Conservation (phyloP, 2,797 vertebrate species). For the Galaxias olidus region DNA sequence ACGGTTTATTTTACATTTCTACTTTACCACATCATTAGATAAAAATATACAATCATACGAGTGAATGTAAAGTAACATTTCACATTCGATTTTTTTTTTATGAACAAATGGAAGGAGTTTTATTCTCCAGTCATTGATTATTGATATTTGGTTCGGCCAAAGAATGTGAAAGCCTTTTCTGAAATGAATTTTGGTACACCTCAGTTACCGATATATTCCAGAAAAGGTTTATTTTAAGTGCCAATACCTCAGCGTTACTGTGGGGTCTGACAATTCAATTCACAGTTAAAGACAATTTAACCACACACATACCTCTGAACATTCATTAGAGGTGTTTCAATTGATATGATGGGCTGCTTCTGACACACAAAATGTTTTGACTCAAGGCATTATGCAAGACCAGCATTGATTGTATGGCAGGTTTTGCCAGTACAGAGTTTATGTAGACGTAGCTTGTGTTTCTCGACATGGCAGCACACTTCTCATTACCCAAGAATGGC, state of each 20-base stretch:
- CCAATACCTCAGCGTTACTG: slow-evolving; percentile 23
- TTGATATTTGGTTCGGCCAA: slow-evolving; percentile 27
- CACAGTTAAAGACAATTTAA: slow-evolving; percentile 18
- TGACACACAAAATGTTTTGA: slow-evolving; percentile 23
- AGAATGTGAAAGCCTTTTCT: slow-evolving; percentile 36
- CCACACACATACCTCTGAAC: background rate
- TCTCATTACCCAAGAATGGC: background rate
- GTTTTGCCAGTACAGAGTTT: slow-evolving; percentile 34
- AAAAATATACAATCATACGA: slow-evolving; percentile 29
- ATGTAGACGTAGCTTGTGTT: slow-evolving; percentile 12
- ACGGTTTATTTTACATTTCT: background rate
- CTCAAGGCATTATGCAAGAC: slow-evolving; percentile 55
- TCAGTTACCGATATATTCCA: slow-evolving; percentile 1
- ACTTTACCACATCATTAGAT: background rate
- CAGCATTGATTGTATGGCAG: slow-evolving; percentile 53
- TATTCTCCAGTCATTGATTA: slow-evolving; percentile 27
- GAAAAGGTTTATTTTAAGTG: slow-evolving; percentile 31
- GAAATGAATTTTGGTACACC: slow-evolving; percentile 14
- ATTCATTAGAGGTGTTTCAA: background rate
- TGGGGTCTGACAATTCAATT: background rate
- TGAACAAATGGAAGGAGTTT: background rate
- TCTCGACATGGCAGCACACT: background rate
- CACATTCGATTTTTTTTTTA: slow-evolving; percentile 9
- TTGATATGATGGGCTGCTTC: slow-evolving; percentile 5
- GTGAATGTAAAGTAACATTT: slow-evolving; percentile 40